Evolutionary conservation across 2,888 invertebrate species (phyloP), one percentile per base, ranked within the genome.

Genomic region (Abscondita cerata): DNA sequence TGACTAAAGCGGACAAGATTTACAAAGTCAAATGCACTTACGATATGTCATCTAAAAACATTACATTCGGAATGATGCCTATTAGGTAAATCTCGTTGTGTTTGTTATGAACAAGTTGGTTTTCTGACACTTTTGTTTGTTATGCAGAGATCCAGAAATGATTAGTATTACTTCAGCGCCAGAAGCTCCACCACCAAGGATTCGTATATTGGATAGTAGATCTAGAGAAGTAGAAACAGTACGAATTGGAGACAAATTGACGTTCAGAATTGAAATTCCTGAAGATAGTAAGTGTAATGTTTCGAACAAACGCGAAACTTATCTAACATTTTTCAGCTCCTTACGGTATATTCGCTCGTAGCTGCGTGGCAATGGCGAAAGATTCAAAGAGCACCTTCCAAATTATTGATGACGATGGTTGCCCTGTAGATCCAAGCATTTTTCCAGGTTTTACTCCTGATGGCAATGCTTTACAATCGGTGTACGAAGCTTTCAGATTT

Each of bases 1-100:
- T 96, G 94, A 96, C 96, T 57, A 96, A 96, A 80, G 95, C 95
- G 2, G 96, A 96, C 80, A 96, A 96, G 81, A 95, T 96, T 78
- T 96, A 96, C 86, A 96, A 95, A 84, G 95, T 96, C 62, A 94
- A 96, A 79, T 96, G 96, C 78, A 96, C 96, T 4, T 96, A 96
- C 81, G 96, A 96, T 80, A 96, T 96, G 92, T 93, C 95, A 68
- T 95, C 96, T 15, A 94, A 95, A 85, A 96, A 96, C 81, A 95
- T 96, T 72, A 95, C 96, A 33, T 96, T 96, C 83, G 96, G 96
- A 83, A 95, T 96, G 95, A 95, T 95, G 91, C 96, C 96, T 67
- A 95, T 96, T 81, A 90, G 92, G 90, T 90, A 78, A 25, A 6
- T 44, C 15, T 12, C 4, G 38, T n/a, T 38, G 3, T 8, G 38